Conservation (phyloP, 2,113 vertebrate genomes). For the Dasyurus viverrinus region DNA sequence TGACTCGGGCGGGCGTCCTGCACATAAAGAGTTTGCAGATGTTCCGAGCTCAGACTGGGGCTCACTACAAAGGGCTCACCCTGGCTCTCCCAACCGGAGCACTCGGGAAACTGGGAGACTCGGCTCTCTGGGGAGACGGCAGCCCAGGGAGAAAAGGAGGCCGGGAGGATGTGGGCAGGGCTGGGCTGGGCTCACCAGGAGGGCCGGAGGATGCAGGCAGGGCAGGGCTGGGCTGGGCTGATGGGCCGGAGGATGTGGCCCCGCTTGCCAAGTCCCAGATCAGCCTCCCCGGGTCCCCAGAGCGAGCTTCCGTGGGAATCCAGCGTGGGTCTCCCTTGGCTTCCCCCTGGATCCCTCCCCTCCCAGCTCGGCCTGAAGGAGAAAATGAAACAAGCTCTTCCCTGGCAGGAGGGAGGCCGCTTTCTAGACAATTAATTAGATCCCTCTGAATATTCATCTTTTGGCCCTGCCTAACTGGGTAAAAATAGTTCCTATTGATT, state of each 20-base stretch:
- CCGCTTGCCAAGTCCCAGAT: not conserved
- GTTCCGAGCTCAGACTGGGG: slow-evolving; percentile 57
- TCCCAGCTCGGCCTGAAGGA: slow-evolving; percentile 48
- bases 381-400: slow-evolving; percentile 74
- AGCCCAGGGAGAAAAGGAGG: slow-evolving; percentile 52
- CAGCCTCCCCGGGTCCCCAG: slow-evolving; percentile 56
- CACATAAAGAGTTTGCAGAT: slow-evolving; percentile 71
- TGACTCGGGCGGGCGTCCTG: slow-evolving; percentile 54
- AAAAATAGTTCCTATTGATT: slow-evolving; percentile 81
- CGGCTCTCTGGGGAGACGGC: slow-evolving; percentile 59
- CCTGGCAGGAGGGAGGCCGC: slow-evolving; percentile 70
- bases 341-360: slow-evolving; percentile 46
- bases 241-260: too few relatives aligned
- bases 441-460: slow-evolving; percentile 82
- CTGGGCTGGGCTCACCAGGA: slow-evolving; percentile 4
- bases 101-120: slow-evolving; percentile 65
- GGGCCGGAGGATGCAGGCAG: too few relatives aligned
- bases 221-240: too few relatives aligned
- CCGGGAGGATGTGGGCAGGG: not conserved
- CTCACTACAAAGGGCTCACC: slow-evolving; percentile 62
- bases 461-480: slow-evolving; percentile 68
- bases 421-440: slow-evolving; percentile 82
- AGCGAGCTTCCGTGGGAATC: not conserved
- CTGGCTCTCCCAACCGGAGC: slow-evolving; percentile 64
- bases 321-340: slow-evolving; percentile 58